Base-by-base conservation (phyloP, 2,113 vertebrate species). In the Petrocephalus microphthalmus region DNA sequence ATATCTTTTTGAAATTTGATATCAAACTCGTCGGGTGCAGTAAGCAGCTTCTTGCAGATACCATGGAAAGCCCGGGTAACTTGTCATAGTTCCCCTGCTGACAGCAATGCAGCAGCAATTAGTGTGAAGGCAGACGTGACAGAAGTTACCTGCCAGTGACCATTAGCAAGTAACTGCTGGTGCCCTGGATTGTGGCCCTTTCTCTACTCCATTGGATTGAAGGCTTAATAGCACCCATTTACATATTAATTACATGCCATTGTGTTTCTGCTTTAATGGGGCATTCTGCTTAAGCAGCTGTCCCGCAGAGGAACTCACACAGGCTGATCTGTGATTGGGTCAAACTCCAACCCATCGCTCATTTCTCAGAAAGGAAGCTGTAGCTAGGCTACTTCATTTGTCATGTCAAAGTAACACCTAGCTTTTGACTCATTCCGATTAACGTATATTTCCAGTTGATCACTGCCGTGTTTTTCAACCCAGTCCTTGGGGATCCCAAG, bases 161-260 rank as follows among this genome's bases (percentile, higher is more conserved):
- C 49, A 29, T 74, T 29, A 51, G 81, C 45, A 45, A 42, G 71
- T 25, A n/a, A 51, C 88, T 67, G 11, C 51, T 45, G 13, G 15
- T 67, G 57, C 78, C 57, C 52, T 78, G 88, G 89, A 89, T 86
- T 87, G 54, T 54, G 7, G 51, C 37, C 53, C 71, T 33, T 64
- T 83, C 86, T 89, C 88, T 88, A 85, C 86, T 45, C 51, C 78
- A 89, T 49, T 84, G 87, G 78, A 89, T 78, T 89, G 89, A 89
- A 60, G 37, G 85, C 83, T 88, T 90, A 90, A 86, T 88, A n/a
- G 64, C 52, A 85, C 47, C 22, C n/a, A 90, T 91, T 91, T 90
- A 85, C 92, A 92, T 89, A 89, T 60, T 89, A 91, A 92, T 91
- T 78, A 89, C 53, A 74, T 11, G 6, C 67, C 56, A 84, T 82